Evolutionary conservation across 2,888 invertebrate species (phyloP), one percentile per base, ranked within the genome.

Genomic region (Synergus umbraculus): DNA sequence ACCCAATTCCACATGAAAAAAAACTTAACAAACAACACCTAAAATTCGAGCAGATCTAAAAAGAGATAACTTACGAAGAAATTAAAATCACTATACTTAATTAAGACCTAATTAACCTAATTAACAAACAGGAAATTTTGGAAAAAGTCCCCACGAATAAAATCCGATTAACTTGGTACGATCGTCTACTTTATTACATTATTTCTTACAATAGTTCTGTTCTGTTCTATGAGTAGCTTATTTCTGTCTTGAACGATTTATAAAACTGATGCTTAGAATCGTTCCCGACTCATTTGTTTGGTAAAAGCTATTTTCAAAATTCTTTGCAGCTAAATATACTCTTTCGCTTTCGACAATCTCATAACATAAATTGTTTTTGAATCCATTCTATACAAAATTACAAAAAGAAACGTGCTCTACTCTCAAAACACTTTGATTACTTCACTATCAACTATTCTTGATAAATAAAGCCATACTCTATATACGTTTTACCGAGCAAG

Each of bases 111-210:
- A 44, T 44, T 44, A 44, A 44, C 1, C 49, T 13, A 54, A 15
- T 54, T 54, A 54, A 54, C 13, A 15, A 15, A 60, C 9, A 65
- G 13, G 8, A 65, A 65, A 65, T 15, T 7, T 41, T 41, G n/a
- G 9, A 9, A 65, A 15, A n/a, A 41, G 7, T 41, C 9, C 15
- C 10, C n/a, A 37, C 1, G 12, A 41, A 65, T 65, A 65, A 65
- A 65, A 65, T 15, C n/a, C 41, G 41, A 65, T n/a, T 54, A 54
- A 54, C n/a, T 73, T 73, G 73, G 54, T 73, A 73, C 73, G 73
- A 58, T 73, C 54, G 54, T 41, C 54, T 73, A 73, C 73, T 73
- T 73, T 73, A 73, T 73, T 73, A 73, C 49, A 49, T 49, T 73
- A 63, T 73, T 54, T 73, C 54, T 49, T 73, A 58, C 54, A 73